Percentiles rank a stretch among this genome's conserved stretches.
Evolutionary conservation across 92 coral and sea anemone species (phyloP).

Genomic region (Chrysogorgia sp.): DNA sequence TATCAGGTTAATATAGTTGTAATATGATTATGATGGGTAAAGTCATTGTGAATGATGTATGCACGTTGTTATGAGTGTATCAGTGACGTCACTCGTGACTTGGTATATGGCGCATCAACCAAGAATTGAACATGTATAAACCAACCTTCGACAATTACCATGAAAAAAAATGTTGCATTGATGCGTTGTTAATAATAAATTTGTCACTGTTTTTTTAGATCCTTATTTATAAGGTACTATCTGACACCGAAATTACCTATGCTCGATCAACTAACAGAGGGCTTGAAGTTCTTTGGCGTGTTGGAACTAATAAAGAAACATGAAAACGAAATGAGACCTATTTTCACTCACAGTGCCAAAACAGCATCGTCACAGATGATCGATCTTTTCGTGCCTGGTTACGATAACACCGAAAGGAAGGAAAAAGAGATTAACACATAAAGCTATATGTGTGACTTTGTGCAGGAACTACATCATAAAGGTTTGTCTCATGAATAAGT

Average conservation of each 20-base stretch:
- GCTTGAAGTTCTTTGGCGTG: slow-evolving; percentile 53
- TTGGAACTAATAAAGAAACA: slow-evolving; percentile 28
- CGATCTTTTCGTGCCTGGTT: slow-evolving; percentile 25
- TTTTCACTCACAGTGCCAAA: slow-evolving; percentile 37
- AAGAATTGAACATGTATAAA: too few species aligned
- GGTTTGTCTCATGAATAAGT: slow-evolving; percentile 12
- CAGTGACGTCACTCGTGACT: too few species aligned
- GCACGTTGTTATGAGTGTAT: too few species aligned
- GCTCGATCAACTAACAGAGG: slow-evolving; percentile 53
- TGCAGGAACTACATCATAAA: slow-evolving; percentile 24
- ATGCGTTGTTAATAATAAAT: neutral
- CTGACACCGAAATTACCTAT: slow-evolving; percentile 56
- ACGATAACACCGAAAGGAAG: slow-evolving; percentile 22
- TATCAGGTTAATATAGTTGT: too few species aligned
- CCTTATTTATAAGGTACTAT: slow-evolving; percentile 43
- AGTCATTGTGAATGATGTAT: too few species aligned
- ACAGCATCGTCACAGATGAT: slow-evolving; percentile 27
- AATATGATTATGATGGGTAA: too few species aligned
- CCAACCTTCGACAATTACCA: neutral
- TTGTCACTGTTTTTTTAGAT: slow-evolving; percentile 20
- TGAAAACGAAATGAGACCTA: slow-evolving; percentile 42
- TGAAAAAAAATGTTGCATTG: neutral
- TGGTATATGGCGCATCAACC: too few species aligned
- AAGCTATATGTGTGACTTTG: slow-evolving; percentile 20
- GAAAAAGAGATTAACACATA: slow-evolving; percentile 21